Evolutionary conservation across 2,113 vertebrate species (phyloP).

Genomic region (Micromys minutus): DNA sequence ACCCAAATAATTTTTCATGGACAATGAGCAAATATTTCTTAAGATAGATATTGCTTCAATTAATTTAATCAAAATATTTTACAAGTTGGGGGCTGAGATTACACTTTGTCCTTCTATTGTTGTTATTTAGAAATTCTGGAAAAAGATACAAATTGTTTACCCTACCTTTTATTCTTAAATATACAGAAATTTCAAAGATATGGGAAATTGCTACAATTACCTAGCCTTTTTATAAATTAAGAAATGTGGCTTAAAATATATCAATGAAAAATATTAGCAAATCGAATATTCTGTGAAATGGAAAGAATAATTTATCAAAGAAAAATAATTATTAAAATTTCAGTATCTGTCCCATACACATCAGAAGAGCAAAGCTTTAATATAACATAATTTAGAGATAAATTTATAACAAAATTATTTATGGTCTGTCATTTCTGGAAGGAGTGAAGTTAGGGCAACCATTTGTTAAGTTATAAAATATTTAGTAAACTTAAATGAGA

Average conservation of each 20-base stretch:
- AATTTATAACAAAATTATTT: not conserved
- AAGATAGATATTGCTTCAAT: not conserved
- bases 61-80: not conserved
- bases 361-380: not conserved
- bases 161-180: not conserved
- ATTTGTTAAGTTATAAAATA: conserved; percentile 6
- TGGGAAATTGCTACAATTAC: not conserved
- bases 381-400: not conserved
- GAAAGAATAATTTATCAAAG: not conserved
- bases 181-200: too few relatives aligned
- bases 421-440: not conserved
- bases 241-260: not conserved
- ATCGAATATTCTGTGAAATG: not conserved
- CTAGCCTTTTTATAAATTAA: not conserved
- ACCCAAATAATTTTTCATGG: not conserved
- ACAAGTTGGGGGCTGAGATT: too few relatives aligned
- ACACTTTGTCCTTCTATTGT: not conserved
- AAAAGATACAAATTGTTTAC: too few relatives aligned
- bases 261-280: not conserved
- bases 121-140: not conserved
- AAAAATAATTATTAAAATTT: not conserved
- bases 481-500: conserved; percentile 21
- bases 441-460: not conserved
- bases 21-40: not conserved
- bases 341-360: not conserved